Conservation (phyloP, 2,113 vertebrate species). For the Balaeniceps rex region DNA sequence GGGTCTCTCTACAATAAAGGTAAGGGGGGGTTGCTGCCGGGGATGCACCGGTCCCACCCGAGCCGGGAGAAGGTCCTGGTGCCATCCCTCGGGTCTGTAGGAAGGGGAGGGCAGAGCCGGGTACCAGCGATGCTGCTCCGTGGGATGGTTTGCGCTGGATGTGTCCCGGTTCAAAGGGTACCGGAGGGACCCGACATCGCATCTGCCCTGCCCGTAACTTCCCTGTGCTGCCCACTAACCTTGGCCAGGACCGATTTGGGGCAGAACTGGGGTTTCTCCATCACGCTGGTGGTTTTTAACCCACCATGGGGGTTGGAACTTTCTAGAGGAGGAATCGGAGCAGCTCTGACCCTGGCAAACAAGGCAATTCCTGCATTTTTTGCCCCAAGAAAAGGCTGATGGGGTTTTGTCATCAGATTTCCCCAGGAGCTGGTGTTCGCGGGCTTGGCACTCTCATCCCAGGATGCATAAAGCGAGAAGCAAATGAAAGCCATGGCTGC, state of each 20-base stretch:
- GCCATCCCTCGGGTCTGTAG: background rate
- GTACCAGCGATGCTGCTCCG: accelerated
- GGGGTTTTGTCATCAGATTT: background rate
- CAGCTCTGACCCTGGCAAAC: too few relatives aligned
- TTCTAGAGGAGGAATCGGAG: background rate
- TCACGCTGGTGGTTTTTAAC: background rate
- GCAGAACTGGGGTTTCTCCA: background rate
- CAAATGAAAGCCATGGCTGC: background rate
- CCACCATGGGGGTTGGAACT: background rate
- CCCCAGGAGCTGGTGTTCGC: background rate
- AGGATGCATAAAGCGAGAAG: background rate
- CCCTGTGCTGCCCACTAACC: background rate
- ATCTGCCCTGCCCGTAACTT: background rate
- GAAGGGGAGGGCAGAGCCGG: background rate
- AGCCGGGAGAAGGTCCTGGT: background rate
- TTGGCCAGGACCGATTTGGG: background rate
- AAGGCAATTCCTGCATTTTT: background rate
- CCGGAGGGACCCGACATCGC: accelerated
- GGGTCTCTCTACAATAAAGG: slow-evolving; percentile 99
- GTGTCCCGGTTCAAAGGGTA: background rate
- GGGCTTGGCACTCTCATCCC: background rate
- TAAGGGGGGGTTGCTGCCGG: background rate
- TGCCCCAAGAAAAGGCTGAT: background rate
- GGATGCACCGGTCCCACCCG: background rate
- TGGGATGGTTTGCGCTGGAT: background rate